Evolutionary conservation across 2,888 invertebrate species (phyloP), one percentile per base, ranked within the genome.

Genomic region (Trichacis sp.): DNA sequence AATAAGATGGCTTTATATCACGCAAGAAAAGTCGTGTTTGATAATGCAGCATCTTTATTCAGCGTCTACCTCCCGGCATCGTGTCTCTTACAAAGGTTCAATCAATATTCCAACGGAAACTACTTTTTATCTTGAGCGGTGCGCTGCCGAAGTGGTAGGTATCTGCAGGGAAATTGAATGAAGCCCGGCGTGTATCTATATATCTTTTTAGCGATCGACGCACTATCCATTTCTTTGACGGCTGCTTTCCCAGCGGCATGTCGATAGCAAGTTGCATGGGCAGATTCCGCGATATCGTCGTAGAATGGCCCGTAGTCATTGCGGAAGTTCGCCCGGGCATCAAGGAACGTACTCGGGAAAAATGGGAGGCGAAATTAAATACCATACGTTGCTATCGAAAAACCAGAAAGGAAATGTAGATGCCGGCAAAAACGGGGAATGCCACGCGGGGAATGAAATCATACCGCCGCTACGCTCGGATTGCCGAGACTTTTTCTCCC

Each of bases 81-180:
- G 33, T 33, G 8, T 33, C 40, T 40, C 8, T 40, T 12, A 40
- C 40, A 45, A 45, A 45, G 45, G 20, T 20, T 18, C 45, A 45
- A 45, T 45, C 45, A 45, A 45, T 45, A 45, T 45, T 45, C 45
- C 12, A 11, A 20, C n/a, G 18, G 45, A 45, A 45, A 18, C 19
- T 5, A 20, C 20, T 45, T 45, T 45, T 45, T 45, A 40, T 40
- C 40, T 40, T 40, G 40, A 15, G 40, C 40, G 40, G 15, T 15
- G 12, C 15, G 12, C 40, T 40, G 40, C 15, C 8, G 40, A 40
- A 15, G 40, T 40, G 12, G 15, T 14, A 40, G 15, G 40, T 15
- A 40, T 40, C 40, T 40, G 14, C 12, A 40, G 9, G 40, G 15
- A 40, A 15, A 40, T 40, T 40, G 40, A 40, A 40, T 40, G 40